phyloP scores from a whole-genome alignment of 2,113 vertebrate species.

The Hiodon tergisus region DNA sequence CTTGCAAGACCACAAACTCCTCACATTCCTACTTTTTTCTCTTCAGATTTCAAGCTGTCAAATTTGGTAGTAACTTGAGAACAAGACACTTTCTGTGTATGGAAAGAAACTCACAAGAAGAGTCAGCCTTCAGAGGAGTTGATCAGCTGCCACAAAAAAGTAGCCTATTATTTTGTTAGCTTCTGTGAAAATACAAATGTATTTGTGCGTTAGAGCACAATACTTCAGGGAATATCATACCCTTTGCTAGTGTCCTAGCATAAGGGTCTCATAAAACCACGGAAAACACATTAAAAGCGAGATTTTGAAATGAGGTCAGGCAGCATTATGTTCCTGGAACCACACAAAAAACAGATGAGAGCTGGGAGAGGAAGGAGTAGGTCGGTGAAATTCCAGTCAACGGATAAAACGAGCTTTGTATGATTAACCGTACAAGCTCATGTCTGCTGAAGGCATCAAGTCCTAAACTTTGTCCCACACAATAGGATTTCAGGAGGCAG shows the following conservation, averaged over 20 bases:
- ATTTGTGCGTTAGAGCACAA: not conserved
- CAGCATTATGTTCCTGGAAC: slow-evolving; percentile 21
- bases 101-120: slow-evolving; percentile 24
- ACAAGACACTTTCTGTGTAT: slow-evolving; percentile 28
- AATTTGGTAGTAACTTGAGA: slow-evolving; percentile 15
- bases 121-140: slow-evolving; percentile 12
- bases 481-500: not conserved
- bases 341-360: not conserved
- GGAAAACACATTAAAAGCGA: slow-evolving; percentile 16
- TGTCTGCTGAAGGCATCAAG: slow-evolving; percentile 9
- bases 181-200: not conserved
- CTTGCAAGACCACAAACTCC: slow-evolving; percentile 42
- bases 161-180: not conserved
- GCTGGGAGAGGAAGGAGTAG: slow-evolving; percentile 2
- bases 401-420: slow-evolving; percentile 20
- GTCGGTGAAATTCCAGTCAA: slow-evolving; percentile 15
- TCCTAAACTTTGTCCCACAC: not conserved
- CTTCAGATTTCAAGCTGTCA: slow-evolving; percentile 39
- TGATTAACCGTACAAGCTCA: slow-evolving; percentile 13
- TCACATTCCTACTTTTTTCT: slow-evolving; percentile 38
- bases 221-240: not conserved
- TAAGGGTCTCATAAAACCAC: slow-evolving; percentile 12
- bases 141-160: slow-evolving; percentile 1
- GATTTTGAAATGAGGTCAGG: slow-evolving; percentile 28
- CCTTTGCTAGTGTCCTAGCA: slow-evolving; percentile 17